Percentiles rank a stretch among this genome's conserved stretches.
These are phyloP conservation scores for Lithophane leautieri DNA, from an alignment of 2,888 invertebrate species.

Conservation along the genomic window DNA sequence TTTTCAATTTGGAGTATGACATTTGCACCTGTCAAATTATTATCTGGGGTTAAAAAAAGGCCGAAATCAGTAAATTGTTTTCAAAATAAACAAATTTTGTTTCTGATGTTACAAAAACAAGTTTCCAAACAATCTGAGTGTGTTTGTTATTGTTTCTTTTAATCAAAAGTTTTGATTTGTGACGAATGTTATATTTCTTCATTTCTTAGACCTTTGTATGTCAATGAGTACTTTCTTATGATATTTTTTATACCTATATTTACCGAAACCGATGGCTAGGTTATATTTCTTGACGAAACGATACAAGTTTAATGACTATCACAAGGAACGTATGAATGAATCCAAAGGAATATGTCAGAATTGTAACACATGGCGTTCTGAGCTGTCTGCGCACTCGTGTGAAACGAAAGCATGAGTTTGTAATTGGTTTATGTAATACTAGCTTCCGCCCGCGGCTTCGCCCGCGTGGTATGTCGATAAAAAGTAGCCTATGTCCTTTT, in stretches of 20 bases:
- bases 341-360: too few species aligned
- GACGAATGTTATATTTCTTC: constrained; percentile 9
- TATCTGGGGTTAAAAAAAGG: too few species aligned
- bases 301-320: neutral
- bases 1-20: too few species aligned
- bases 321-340: neutral
- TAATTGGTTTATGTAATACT: neutral
- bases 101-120: constrained; percentile 14
- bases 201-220: constrained; percentile 11
- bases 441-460: too few species aligned
- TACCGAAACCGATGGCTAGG: too few species aligned
- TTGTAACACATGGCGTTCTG: neutral
- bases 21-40: too few species aligned
- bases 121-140: constrained; percentile 19
- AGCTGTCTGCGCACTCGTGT: neutral
- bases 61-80: too few species aligned
- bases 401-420: neutral
- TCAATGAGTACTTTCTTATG: neutral
- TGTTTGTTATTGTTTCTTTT: constrained; percentile 11
- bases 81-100: too few species aligned
- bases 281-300: neutral
- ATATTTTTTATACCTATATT: neutral
- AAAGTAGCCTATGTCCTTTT: too few species aligned
- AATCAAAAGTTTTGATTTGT: constrained; percentile 30
- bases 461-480: too few species aligned